A percentile compares a stretch with the other conserved stretches of the same genome.
Evolutionary conservation across 1,140 invertebrate species (phyloP).

Genomic region (Aphelenchoides avenae): DNA sequence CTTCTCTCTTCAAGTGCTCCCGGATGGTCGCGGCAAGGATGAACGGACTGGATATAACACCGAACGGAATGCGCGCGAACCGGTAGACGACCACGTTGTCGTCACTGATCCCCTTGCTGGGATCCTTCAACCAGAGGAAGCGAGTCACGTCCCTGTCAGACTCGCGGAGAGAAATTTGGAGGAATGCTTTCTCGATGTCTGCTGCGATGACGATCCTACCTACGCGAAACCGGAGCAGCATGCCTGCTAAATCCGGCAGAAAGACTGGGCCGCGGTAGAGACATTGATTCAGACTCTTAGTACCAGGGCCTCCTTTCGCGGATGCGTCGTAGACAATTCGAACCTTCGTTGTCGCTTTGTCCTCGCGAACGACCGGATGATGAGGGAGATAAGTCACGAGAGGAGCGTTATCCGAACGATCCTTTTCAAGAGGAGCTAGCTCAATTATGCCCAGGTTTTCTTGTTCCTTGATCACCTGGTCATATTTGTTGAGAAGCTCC

Average conservation of each 20-base stretch:
- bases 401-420: no score
- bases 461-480: no score
- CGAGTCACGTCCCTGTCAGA: conserved; percentile 18
- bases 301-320: conserved; percentile 34
- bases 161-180: no score
- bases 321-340: conserved; percentile 60
- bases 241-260: conserved; percentile 15
- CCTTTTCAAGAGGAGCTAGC: no score
- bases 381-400: conserved; percentile 64
- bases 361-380: conserved; percentile 55
- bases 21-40: no score
- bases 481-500: no score
- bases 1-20: no score
- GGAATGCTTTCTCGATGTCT: conserved; percentile 28
- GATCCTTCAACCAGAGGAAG: conserved; percentile 30
- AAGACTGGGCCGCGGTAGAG: conserved; percentile 29
- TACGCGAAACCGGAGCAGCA: conserved; percentile 28
- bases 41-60: no score
- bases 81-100: conserved; percentile 1
- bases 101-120: no score
- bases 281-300: conserved; percentile 55
- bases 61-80: conserved; percentile 11
- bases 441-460: no score
- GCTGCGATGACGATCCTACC: conserved; percentile 8
- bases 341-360: conserved; percentile 41